Conservation (phyloP, 2,113 vertebrate genomes). For the mouse (Mus musculus) region DNA sequence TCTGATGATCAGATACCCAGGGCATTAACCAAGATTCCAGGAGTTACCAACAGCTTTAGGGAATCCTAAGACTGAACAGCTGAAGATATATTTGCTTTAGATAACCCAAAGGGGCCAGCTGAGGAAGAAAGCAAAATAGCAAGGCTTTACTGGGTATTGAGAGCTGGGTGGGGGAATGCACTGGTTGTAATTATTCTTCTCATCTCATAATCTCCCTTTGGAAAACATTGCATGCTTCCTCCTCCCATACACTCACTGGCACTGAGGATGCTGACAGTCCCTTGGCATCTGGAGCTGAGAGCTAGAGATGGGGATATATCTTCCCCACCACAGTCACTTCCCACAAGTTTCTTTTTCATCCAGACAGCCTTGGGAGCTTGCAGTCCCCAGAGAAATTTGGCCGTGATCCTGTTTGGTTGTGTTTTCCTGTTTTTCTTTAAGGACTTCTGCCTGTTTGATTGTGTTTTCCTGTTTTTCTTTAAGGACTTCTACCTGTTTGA, state of each 20-base stretch:
- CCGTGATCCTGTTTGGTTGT: constrained; percentile 64
- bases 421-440: too few species aligned
- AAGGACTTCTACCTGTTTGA: too few species aligned
- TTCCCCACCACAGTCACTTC: background rate
- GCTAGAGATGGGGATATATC: background rate
- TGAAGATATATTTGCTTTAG: constrained; percentile 67
- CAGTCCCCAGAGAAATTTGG: constrained; percentile 55
- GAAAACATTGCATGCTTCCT: background rate
- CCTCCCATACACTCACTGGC: background rate
- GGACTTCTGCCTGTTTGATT: too few species aligned
- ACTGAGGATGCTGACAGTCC: background rate
- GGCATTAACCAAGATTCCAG: background rate
- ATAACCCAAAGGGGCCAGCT: constrained; percentile 3
- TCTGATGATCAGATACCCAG: background rate
- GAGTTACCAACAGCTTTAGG: background rate
- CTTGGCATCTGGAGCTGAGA: constrained; percentile 28
- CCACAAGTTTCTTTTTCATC: constrained; percentile 29
- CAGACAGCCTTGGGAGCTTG: constrained; percentile 70
- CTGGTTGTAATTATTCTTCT: constrained; percentile 64
- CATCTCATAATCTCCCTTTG: constrained; percentile 6
- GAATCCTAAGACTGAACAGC: constrained; percentile 53
- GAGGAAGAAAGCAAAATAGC: background rate
- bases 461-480: too few species aligned
- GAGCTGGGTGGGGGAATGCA: background rate
- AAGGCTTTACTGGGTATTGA: background rate